These are phyloP conservation scores for Lepidostoma basale DNA, from an alignment of 1,140 invertebrate genomes.

Conservation along the genomic window DNA sequence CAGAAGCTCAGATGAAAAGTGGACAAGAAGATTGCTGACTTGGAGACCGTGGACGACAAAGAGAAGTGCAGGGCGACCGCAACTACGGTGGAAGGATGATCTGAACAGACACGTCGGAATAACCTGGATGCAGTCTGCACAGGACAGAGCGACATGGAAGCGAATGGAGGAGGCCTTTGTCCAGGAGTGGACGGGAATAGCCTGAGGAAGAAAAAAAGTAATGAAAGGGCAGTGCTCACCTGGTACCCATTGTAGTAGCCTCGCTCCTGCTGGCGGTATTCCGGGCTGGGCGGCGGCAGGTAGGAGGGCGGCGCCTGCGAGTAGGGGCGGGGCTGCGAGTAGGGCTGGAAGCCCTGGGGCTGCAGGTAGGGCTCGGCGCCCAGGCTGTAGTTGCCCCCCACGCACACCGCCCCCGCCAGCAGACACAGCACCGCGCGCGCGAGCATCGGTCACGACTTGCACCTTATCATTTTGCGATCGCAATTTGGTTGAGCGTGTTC, in stretches of 20 bases:
- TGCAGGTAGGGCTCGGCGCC: constrained; percentile 31
- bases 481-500: constrained; percentile 18
- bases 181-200: too few relatives aligned
- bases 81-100: too few relatives aligned
- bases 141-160: too few relatives aligned
- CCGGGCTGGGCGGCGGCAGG: constrained; percentile 26
- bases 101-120: too few relatives aligned
- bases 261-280: neutral
- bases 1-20: too few relatives aligned
- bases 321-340: neutral
- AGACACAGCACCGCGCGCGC: constrained; percentile 14
- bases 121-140: too few relatives aligned
- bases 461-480: constrained; percentile 29
- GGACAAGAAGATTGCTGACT: too few relatives aligned
- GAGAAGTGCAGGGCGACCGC: too few relatives aligned
- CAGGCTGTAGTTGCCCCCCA: constrained; percentile 37
- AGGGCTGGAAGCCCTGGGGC: constrained; percentile 32
- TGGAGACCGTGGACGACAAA: too few relatives aligned
- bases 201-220: too few relatives aligned
- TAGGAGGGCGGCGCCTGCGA: constrained; percentile 41
- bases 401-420: constrained; percentile 6
- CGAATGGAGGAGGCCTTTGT: neutral
- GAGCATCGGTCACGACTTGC: constrained; percentile 24
- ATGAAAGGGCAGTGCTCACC: too few relatives aligned
- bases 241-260: neutral